A percentile compares a stretch with the other conserved stretches of the same genome.
phyloP scores from a whole-genome alignment of 2,797 vertebrate species.

The Thalassophryne amazonica region DNA sequence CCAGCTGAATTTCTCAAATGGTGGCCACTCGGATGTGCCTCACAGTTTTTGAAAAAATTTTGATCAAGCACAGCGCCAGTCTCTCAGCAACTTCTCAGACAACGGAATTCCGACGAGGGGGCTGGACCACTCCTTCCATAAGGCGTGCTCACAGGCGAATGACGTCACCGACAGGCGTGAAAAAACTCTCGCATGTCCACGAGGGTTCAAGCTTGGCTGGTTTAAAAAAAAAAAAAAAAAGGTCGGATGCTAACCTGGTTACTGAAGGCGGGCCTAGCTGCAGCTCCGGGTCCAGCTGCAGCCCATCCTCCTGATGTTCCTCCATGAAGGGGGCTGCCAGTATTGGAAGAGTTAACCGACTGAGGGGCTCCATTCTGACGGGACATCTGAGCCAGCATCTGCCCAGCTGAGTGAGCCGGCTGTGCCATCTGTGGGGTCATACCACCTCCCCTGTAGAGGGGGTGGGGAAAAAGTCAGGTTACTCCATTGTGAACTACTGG shows the following conservation, averaged over 20 bases:
- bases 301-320: slow-evolving; percentile 59
- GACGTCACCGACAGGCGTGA: no score
- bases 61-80: no score
- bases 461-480: neutral
- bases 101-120: no score
- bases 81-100: no score
- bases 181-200: no score
- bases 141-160: no score
- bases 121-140: no score
- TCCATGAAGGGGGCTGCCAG: slow-evolving; percentile 82
- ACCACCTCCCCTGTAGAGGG: slow-evolving; percentile 71
- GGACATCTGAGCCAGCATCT: slow-evolving; percentile 90
- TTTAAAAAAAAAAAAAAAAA: no score
- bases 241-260: slow-evolving; percentile 86
- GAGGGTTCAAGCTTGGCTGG: neutral
- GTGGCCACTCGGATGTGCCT: no score
- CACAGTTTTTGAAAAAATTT: no score
- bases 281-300: slow-evolving; percentile 38
- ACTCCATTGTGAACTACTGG: neutral
- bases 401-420: slow-evolving; percentile 80
- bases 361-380: slow-evolving; percentile 81
- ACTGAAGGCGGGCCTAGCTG: slow-evolving; percentile 76
- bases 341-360: slow-evolving; percentile 72
- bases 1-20: no score
- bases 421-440: slow-evolving; percentile 82